Evolutionary conservation across 30 jellyfish, hydroid and myxozoan species (phyloP).

Genomic region (Morbakka virulenta): DNA sequence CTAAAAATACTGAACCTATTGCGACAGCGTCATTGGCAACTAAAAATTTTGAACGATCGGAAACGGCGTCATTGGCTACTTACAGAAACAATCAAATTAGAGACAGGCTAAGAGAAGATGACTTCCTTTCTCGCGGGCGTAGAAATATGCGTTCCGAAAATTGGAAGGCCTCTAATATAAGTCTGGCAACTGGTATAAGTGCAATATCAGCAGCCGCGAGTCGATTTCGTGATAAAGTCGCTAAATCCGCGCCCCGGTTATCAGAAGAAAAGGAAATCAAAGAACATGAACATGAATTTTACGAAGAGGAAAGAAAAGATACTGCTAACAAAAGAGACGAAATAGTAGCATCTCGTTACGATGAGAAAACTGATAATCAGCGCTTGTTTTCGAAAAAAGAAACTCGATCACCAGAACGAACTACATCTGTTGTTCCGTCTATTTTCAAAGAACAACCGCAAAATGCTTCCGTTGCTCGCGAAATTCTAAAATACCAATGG

Average conservation of each 20-base stretch:
- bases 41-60: background rate
- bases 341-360: background rate
- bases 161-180: background rate
- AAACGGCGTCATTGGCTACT: background rate
- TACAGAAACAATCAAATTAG: too few relatives aligned
- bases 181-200: background rate
- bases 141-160: background rate
- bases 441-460: conserved; percentile 65
- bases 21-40: background rate
- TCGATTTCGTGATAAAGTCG: background rate
- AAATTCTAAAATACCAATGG: conserved; percentile 86
- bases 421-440: conserved; percentile 57
- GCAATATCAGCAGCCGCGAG: background rate
- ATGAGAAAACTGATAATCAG: background rate
- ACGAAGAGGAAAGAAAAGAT: background rate
- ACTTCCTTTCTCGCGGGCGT: background rate
- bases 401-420: background rate
- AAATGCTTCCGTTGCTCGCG: conserved; percentile 87
- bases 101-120: background rate
- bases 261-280: background rate
- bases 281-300: background rate
- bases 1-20: background rate
- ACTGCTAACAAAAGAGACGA: background rate
- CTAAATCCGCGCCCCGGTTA: background rate
- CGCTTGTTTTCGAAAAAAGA: background rate